A percentile compares a stretch with the other conserved stretches of the same genome.
These are phyloP conservation scores for Urocolius indicus DNA, from an alignment of 2,113 vertebrate genomes.

Conservation along the genomic window DNA sequence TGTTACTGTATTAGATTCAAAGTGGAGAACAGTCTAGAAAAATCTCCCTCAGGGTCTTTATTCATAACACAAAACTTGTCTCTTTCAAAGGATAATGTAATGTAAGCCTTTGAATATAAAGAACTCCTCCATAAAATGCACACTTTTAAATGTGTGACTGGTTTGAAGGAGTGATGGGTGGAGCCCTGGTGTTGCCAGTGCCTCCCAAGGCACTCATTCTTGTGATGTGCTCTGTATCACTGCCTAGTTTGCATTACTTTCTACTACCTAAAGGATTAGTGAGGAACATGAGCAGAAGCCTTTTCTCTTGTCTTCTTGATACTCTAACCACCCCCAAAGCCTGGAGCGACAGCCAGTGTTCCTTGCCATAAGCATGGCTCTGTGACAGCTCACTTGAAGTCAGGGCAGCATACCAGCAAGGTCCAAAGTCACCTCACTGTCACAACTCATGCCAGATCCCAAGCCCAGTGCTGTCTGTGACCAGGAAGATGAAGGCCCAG, in stretches of 20 bases:
- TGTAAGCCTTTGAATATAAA: neutral
- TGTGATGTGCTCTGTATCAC: neutral
- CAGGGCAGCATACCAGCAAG: neutral
- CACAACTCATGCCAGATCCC: neutral
- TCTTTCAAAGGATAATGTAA: neutral
- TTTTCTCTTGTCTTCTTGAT: neutral
- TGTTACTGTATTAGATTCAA: neutral
- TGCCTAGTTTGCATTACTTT: neutral
- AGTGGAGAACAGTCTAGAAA: neutral
- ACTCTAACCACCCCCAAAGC: neutral
- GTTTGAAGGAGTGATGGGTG: neutral
- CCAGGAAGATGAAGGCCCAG: fast-evolving
- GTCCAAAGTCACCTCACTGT: fast-evolving
- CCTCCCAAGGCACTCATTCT: neutral
- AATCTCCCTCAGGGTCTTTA: neutral
- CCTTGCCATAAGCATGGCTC: neutral
- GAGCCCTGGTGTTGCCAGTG: neutral
- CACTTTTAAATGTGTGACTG: neutral
- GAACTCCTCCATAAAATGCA: neutral
- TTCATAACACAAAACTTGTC: neutral
- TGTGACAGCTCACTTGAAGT: neutral
- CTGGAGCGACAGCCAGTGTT: neutral
- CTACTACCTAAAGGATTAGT: neutral
- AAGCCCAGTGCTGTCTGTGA: neutral
- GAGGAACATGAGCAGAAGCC: neutral